Percentiles rank a stretch among this genome's conserved stretches.
These are phyloP conservation scores for Heliconius cydno DNA, from an alignment of 2,888 invertebrate genomes.

Conservation along the genomic window DNA sequence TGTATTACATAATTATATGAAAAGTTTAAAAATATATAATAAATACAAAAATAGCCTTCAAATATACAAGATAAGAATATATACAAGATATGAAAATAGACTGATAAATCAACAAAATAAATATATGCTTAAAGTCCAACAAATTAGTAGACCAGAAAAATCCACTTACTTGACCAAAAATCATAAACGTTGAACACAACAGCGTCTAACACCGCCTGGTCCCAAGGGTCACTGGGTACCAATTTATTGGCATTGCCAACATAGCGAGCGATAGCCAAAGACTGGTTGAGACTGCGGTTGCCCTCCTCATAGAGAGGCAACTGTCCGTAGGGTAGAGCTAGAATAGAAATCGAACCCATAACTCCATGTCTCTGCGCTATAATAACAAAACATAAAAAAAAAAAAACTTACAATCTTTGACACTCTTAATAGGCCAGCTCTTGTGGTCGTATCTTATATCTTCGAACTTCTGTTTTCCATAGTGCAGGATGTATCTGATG, in stretches of 20 bases:
- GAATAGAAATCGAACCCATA: slow-evolving; percentile 11
- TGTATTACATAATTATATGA: neutral
- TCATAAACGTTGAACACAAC: slow-evolving; percentile 76
- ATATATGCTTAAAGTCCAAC: neutral
- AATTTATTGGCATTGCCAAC: slow-evolving; percentile 75
- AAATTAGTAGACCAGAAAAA: neutral
- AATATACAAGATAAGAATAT: too few relatives aligned
- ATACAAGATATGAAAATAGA: too few relatives aligned
- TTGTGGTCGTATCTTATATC: slow-evolving; percentile 60
- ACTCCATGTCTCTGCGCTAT: neutral
- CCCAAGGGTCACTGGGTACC: slow-evolving; percentile 74
- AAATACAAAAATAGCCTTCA: too few relatives aligned
- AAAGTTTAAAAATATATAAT: neutral
- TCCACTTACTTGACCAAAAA: slow-evolving; percentile 70
- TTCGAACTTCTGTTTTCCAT: slow-evolving; percentile 69
- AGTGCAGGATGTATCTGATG: slow-evolving; percentile 69
- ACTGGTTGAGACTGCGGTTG: slow-evolving; percentile 61
- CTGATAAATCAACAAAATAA: neutral
- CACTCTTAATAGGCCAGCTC: slow-evolving; percentile 60
- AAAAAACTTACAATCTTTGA: slow-evolving; percentile 64
- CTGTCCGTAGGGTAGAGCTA: slow-evolving; percentile 67
- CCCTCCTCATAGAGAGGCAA: slow-evolving; percentile 70
- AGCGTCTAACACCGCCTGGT: slow-evolving; percentile 77
- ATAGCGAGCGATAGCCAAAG: slow-evolving; percentile 80
- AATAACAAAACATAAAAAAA: neutral